These are phyloP conservation scores for Aphelocoma californica DNA, from an alignment of 2,797 vertebrate genomes.

Conservation along the genomic window DNA sequence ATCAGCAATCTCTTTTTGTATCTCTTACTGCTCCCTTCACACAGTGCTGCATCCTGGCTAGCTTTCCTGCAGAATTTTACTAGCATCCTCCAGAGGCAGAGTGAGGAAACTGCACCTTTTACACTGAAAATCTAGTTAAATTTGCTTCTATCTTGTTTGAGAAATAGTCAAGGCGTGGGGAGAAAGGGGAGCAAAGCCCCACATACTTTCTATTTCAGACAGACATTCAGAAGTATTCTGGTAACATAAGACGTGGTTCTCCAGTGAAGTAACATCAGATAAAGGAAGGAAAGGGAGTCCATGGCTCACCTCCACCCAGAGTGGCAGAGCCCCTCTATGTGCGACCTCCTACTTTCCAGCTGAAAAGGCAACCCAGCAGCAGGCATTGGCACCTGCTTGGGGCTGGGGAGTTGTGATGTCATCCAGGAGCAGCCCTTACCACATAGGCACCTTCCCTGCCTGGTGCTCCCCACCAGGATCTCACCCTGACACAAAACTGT, in stretches of 20 bases:
- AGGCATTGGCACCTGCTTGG: neutral
- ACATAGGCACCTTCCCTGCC: neutral
- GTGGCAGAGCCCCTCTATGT: rapidly evolving
- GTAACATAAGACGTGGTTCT: neutral
- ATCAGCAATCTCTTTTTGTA: neutral
- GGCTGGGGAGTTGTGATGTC: no score
- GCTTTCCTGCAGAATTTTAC: neutral
- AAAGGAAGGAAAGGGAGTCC: neutral
- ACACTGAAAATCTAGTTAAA: neutral
- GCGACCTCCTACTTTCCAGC: neutral
- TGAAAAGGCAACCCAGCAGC: neutral
- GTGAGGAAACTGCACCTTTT: neutral
- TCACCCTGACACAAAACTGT: neutral
- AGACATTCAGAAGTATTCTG: neutral
- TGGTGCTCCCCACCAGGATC: neutral
- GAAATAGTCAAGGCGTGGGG: neutral
- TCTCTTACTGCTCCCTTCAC: neutral
- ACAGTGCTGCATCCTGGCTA: neutral
- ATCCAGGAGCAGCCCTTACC: neutral
- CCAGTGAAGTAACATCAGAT: neutral
- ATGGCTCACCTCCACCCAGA: rapidly evolving
- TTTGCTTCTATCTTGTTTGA: neutral
- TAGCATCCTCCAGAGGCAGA: neutral
- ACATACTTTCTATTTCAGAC: neutral
- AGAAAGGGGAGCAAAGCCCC: neutral